Conservation (phyloP, 1,140 invertebrate species). For the Oryctes rhinoceros region DNA sequence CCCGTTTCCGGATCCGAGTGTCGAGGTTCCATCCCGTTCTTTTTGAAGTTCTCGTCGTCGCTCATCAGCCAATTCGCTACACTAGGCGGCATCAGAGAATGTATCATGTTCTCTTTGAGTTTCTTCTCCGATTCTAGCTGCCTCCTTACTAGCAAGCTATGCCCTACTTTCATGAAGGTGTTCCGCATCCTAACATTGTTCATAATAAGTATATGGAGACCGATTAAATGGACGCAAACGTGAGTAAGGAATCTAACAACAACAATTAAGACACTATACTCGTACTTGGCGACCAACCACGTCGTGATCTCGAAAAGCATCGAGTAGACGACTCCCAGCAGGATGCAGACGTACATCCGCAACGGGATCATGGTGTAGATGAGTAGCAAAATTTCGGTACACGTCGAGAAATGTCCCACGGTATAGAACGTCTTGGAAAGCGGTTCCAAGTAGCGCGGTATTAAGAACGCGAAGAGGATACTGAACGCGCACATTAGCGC, state of each 20-base stretch:
- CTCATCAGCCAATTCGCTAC: slow-evolving; percentile 86
- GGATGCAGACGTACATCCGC: slow-evolving; percentile 84
- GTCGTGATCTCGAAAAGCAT: slow-evolving; percentile 79
- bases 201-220: slow-evolving; percentile 93
- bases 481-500: slow-evolving; percentile 72
- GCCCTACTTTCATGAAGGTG: slow-evolving; percentile 96
- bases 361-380: slow-evolving; percentile 94
- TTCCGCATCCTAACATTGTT: slow-evolving; percentile 90
- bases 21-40: slow-evolving; percentile 57
- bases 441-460: slow-evolving; percentile 61
- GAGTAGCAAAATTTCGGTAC: slow-evolving; percentile 86
- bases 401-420: slow-evolving; percentile 84
- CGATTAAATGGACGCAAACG: slow-evolving; percentile 89
- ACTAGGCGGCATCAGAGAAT: slow-evolving; percentile 94
- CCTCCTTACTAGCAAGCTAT: slow-evolving; percentile 84
- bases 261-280: slow-evolving; percentile 61
- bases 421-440: slow-evolving; percentile 65
- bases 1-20: slow-evolving; percentile 68
- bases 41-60: slow-evolving; percentile 56
- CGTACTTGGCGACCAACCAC: slow-evolving; percentile 61
- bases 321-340: slow-evolving; percentile 82
- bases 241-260: slow-evolving; percentile 83
- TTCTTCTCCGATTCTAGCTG: slow-evolving; percentile 94
- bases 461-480: slow-evolving; percentile 68
- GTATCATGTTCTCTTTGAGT: slow-evolving; percentile 96